Percentiles rank a stretch among this genome's conserved stretches.
Conservation (phyloP, 1,140 invertebrate genomes). For the Drosophila pseudoananassae region DNA sequence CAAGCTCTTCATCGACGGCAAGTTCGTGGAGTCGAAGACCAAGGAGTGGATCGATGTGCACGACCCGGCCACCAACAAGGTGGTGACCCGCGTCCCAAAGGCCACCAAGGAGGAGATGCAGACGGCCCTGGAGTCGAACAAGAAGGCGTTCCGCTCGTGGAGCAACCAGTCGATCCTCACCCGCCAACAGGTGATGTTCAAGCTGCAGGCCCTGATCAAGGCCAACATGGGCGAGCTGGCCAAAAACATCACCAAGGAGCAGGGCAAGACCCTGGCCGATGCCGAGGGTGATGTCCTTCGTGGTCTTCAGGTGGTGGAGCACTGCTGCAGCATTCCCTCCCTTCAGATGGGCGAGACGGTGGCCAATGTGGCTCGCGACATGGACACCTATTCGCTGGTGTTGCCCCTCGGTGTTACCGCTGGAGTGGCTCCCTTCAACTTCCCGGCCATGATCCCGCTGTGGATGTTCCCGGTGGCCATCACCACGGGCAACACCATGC, state of each 20-base stretch:
- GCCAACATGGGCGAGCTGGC: constrained; percentile 93
- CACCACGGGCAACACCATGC: constrained; percentile 93
- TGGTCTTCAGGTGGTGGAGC: constrained; percentile 99
- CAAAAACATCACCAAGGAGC: constrained; percentile 96
- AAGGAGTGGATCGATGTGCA: constrained; percentile 97
- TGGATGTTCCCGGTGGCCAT: constrained; percentile 99
- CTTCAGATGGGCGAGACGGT: constrained; percentile 97
- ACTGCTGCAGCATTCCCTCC: constrained; percentile 96
- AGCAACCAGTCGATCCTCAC: constrained; percentile 96
- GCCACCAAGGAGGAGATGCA: constrained; percentile 96
- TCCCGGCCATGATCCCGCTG: constrained; percentile 99
- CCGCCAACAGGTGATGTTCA: constrained; percentile 98
- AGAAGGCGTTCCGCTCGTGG: constrained; percentile 92
- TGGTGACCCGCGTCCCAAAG: constrained; percentile 94
- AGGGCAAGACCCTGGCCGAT: constrained; percentile 98
- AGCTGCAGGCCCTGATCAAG: constrained; percentile 87
- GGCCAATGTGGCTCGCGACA: constrained; percentile 95
- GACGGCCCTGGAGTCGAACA: constrained; percentile 93
- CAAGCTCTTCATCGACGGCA: constrained; percentile 97
- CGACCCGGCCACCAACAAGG: constrained; percentile 96
- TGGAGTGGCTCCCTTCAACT: constrained; percentile 97
- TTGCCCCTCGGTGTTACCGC: constrained; percentile 87
- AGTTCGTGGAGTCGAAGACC: constrained; percentile 97
- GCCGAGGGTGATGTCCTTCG: constrained; percentile 99
- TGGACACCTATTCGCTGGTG: constrained; percentile 96